Base-by-base conservation (phyloP, 2,113 vertebrate species). In the Odobenus rosmarus region DNA sequence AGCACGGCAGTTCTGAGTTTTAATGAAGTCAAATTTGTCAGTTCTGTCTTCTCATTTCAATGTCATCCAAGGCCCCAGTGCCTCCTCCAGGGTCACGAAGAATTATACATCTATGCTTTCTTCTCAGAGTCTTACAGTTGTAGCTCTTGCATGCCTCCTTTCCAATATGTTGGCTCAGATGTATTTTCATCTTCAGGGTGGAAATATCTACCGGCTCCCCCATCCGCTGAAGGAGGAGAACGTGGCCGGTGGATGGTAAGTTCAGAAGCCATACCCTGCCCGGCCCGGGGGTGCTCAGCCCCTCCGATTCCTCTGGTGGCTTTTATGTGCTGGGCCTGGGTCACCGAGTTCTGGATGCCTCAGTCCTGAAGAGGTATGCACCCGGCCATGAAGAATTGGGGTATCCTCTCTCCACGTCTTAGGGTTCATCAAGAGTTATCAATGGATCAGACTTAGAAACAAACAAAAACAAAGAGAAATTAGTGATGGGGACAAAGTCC, bases 201-300 rank as follows among this genome's bases (percentile, higher is more conserved):
- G 98, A 92, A 98, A 98, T 80, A 98, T 98, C 92, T 98, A 97
- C 97, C 97, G 96, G 59, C 96, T 98, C 26, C 90, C 98, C 4
- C 84, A 94, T 4, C 76, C 84, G 0, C 11, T 81, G 59, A 97
- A 88, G 67, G 98, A 98, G 21, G 98, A 97, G 79, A 86, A 15
- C 19, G 0, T 23, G 13, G 39, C 89, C 2, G 64, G 93, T 7
- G 88, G 88, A 86, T 89, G 98, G 98, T 98, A 97, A 98, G 98
- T 72, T 49, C n/a, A 0, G 46, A 49, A 39, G 62, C 36, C 53
- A 51, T 15, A 13, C 59, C 3, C 39, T 0, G 1, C 33, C 67
- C 8, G 0, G 5, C 36, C 51, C 1, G 16, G 67, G 39, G 71
- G 28, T 11, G 39, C 6, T 10, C 10, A 28, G 9, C n/a, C 36